Evolutionary conservation across 2,888 invertebrate genomes (phyloP), one percentile per base, ranked within the genome.

Genomic region (Amphipyra tragopoginis): DNA sequence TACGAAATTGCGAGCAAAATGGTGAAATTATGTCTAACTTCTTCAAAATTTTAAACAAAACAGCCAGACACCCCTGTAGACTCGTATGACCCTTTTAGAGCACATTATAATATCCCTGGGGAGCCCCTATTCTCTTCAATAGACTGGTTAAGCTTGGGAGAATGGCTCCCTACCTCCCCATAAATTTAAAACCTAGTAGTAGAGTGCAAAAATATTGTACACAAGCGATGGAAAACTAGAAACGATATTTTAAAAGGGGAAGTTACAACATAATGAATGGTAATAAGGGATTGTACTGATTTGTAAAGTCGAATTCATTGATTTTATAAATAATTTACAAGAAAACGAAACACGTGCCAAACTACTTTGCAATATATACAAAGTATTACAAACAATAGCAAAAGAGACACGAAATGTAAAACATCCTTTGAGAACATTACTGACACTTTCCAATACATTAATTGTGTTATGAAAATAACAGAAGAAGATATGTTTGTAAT

Each of bases 1-100:
- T 10, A 36, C 36, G 36, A 36, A 9, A 36, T 10, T 29, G 29
- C 29, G 5, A 29, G 29, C 29, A 29, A 29, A 29, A 21, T 21
- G 3, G 29, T 29, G 29, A 29, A 11, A 15, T 15, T 10, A 5
- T 8, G 11, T 6, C 15, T 26, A 5, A 13, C 3, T 51, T 26
- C 15, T 29, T 53, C 34, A 15, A 15, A 36, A 13, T 14, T 34
- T n/a, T 34, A n/a, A n/a, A 34, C 11, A 38, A 15, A 7, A 10
- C 10, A 39, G n/a, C 21, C 7, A 39, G n/a, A 43, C 49, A 61
- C 67, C 65, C 58, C 45, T 48, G 26, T 43, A 53, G 45, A 59
- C 15, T 33, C 13, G 8, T 2, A 39, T 58, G 53, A 58, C 55
- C 63, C 62, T 63, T 45, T 51, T 39, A 45, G 26, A 50, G 51